Evolutionary conservation across 2,113 vertebrate species (phyloP).

Genomic region (Pycnonotus jocosus): DNA sequence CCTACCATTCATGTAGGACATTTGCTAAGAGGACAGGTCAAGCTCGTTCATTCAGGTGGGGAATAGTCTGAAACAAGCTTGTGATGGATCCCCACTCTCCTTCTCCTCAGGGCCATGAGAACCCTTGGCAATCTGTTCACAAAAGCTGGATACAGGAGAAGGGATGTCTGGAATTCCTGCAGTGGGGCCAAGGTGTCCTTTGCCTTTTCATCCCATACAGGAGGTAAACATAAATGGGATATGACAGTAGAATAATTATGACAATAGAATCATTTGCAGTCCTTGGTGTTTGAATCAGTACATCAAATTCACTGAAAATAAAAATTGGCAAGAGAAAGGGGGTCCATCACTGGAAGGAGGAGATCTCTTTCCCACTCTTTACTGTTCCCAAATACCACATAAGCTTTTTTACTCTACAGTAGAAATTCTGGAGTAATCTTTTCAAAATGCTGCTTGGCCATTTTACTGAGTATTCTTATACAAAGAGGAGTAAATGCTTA

Average conservation of each 20-base stretch:
- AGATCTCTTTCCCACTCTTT: background rate
- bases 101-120: background rate
- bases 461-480: background rate
- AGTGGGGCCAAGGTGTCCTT: background rate
- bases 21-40: background rate
- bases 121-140: background rate
- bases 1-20: background rate
- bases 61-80: background rate
- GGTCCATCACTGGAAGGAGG: background rate
- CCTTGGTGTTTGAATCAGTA: background rate
- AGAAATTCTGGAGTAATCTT: background rate
- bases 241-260: background rate
- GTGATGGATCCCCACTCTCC: background rate
- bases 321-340: background rate
- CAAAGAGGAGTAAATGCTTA: background rate
- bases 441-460: background rate
- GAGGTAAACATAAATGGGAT: background rate
- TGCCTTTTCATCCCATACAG: background rate
- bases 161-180: background rate
- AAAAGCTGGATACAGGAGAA: background rate
- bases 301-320: background rate
- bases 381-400: background rate
- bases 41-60: background rate
- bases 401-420: background rate
- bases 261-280: background rate